Evolutionary conservation across 1,140 invertebrate species (phyloP), one percentile per base, ranked within the genome.

Genomic region (Diabrotica undecimpunctata): DNA sequence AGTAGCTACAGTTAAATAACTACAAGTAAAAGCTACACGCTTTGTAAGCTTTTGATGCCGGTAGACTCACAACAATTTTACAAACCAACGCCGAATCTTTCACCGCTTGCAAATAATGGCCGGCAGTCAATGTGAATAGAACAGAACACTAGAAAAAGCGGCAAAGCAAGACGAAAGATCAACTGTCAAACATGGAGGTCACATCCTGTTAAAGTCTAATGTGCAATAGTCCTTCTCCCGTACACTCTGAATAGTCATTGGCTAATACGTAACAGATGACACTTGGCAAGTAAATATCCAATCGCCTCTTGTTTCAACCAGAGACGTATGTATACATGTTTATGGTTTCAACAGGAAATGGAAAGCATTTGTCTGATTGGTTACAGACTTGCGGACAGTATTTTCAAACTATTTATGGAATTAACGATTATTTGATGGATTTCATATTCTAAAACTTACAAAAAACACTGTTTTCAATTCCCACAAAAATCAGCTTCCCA

Each of bases 41-140:
- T 11, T 46, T 54, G 50, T 61, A 60, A 7, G 36, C 54, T 64
- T 36, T 38, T 38, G 13, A 55, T 56, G 36, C 35, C 38, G 36
- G 13, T 35, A 54, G 39, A 12, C 53, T 12, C 7, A n/a, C n/a
- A 55, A 39, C 59, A 61, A 61, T 39, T 39, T 39, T 53, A 65
- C 54, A 64, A 53, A 56, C 52, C 41, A 67, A 63, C 57, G 14
- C 54, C 52, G 13, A n/a, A 39, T 11, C 38, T 13, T 52, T 66
- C 63, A 37, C 54, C 52, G 52, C 51, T 66, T 63, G 53, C 61
- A 66, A 66, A 70, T 66, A 68, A 73, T 73, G 72, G 72, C 70
- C 66, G 72, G 70, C 66, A 64, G 10, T 58, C 57, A 25, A 9
- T 60, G 58, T 39, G 50, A 35, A 13, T 7, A 35, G n/a, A 35